Percentiles rank a stretch among this genome's conserved stretches.
Evolutionary conservation across 1,140 invertebrate genomes (phyloP).

Genomic region (Coptotermes formosanus): DNA sequence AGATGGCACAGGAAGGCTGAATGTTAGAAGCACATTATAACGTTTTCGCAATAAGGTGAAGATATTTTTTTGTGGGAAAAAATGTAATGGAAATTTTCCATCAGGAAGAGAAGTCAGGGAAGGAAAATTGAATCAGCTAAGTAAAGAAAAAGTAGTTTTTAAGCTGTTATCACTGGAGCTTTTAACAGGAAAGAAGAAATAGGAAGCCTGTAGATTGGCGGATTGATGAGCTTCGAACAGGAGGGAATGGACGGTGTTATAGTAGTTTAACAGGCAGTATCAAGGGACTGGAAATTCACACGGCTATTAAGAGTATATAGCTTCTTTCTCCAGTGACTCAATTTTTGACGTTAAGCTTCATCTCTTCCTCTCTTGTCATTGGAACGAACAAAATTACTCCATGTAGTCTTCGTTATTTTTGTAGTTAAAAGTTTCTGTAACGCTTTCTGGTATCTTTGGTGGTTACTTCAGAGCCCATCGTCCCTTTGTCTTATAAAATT

Average conservation of each 20-base stretch:
- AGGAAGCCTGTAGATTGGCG: not conserved
- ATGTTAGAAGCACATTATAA: not conserved
- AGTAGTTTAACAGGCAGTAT: not conserved
- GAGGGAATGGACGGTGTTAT: not conserved
- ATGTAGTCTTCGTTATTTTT: not conserved
- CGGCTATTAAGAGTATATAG: not conserved
- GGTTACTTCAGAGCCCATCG: not conserved
- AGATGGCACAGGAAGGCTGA: not conserved
- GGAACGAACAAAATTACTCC: not conserved
- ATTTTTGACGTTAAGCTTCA: not conserved
- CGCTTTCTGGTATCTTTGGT: not conserved
- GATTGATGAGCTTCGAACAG: not conserved
- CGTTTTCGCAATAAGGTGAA: not conserved
- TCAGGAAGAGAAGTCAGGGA: not conserved
- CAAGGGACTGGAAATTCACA: not conserved
- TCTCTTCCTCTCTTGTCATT: not conserved
- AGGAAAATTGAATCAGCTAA: conserved; percentile 17
- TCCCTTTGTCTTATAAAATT: not conserved
- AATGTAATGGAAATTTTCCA: not conserved
- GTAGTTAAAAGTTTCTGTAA: not conserved
- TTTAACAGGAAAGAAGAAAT: not conserved
- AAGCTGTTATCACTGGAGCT: not conserved
- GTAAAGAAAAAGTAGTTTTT: not conserved
- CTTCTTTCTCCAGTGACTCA: not conserved
- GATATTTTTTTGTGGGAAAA: not conserved